Evolutionary conservation across 2,888 invertebrate species (phyloP), one percentile per base, ranked within the genome.

Genomic region (Thymelicus acteon): DNA sequence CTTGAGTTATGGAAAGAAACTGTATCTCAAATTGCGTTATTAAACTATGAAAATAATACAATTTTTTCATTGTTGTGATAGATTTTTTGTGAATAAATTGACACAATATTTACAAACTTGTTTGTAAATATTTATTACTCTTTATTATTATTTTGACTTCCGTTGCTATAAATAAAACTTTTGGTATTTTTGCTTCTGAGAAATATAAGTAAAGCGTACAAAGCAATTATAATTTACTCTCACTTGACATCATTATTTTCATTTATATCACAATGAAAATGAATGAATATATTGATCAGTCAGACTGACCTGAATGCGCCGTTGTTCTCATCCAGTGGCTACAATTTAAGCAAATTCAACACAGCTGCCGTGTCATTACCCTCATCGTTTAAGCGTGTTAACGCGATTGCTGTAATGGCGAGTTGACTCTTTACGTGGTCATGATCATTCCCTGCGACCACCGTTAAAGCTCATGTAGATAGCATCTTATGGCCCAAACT

Each of bases 301-400:
- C 37, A 47, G 48, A 58, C 19, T 47, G 24, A 13, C 19, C 13
- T 49, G 40, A 60, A 47, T 60, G 10, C 15, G 66, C 54, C 60
- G 31, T 54, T 71, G 54, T 64, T 60, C 54, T 68, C 57, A 58
- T 69, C 47, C 47, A 62, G 69, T 37, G 39, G 69, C 40, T 82
- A 85, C 86, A 87, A 86, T 90, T 89, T 86, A 87, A 84, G 86
- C 85, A 84, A 87, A 88, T 88, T 88, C 83, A 81, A 86, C 85
- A 82, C 92, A 92, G 89, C 91, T 92, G 91, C 85, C 88, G 80
- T 88, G 92, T 92, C 93, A 90, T 93, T 93, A 92, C 85, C 88
- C 92, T 82, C 82, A 82, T 87, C 87, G 88, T 91, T 91, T 90
- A 86, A 89, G 90, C 90, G 87, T 88, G 91, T 92, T 93, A 93